Evolutionary conservation across 2,113 vertebrate genomes (phyloP).

Genomic region (Ia io): DNA sequence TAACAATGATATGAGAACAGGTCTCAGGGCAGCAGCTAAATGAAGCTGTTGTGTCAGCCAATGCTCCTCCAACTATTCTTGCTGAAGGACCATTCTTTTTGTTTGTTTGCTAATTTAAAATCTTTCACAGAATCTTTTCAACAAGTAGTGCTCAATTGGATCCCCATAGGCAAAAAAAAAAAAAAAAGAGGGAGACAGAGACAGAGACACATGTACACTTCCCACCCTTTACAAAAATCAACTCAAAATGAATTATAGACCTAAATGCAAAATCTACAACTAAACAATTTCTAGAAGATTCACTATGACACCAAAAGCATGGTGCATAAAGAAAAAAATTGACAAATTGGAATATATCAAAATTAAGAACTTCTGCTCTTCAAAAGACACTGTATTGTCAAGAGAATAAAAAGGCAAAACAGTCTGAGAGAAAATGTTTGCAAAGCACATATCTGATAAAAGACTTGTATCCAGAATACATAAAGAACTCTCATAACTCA

Average conservation of each 20-base stretch:
- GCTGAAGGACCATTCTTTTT: neutral
- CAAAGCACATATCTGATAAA: neutral
- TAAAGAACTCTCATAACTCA: neutral
- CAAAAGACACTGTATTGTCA: neutral
- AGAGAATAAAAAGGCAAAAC: neutral
- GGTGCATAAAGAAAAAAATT: neutral
- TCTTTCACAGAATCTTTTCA: neutral
- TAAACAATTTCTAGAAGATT: neutral
- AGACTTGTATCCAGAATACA: neutral
- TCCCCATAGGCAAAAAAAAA: neutral
- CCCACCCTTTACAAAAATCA: neutral
- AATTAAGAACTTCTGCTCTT: neutral
- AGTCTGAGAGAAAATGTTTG: neutral
- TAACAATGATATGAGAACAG: neutral
- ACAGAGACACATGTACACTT: neutral
- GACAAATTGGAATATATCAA: neutral
- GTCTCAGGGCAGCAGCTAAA: neutral
- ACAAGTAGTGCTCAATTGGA: neutral
- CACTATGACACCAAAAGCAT: neutral
- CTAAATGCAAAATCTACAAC: slow-evolving; percentile 24
- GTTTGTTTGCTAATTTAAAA: neutral
- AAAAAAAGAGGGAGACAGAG: neutral
- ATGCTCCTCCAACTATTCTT: neutral
- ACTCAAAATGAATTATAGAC: neutral
- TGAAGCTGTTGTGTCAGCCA: neutral